These are phyloP conservation scores for Colinus virginianus DNA, from an alignment of 2,113 vertebrate species.

Conservation along the genomic window DNA sequence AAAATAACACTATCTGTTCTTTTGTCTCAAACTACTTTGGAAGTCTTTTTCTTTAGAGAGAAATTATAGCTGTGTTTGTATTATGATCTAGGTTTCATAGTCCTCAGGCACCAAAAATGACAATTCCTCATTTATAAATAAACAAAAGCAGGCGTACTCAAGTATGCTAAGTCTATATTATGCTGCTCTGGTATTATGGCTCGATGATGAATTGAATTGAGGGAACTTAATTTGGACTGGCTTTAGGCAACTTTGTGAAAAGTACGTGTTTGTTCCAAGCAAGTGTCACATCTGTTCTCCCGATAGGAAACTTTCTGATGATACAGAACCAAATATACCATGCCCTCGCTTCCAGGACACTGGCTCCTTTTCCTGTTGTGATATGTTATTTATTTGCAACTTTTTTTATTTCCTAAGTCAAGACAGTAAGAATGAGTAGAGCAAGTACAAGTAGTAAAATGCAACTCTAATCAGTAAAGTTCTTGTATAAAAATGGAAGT, in stretches of 20 bases:
- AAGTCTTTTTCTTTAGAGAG: background rate
- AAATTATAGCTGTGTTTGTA: background rate
- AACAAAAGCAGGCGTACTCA: background rate
- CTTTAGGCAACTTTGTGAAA: background rate
- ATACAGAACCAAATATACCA: background rate
- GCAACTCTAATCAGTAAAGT: background rate
- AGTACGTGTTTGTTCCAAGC: background rate
- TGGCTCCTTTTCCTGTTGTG: background rate
- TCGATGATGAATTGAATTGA: background rate
- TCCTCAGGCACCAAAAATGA: background rate
- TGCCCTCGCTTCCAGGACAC: background rate
- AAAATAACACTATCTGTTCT: background rate
- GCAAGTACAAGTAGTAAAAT: background rate
- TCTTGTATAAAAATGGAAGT: accelerated
- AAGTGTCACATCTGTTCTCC: background rate
- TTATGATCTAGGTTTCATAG: background rate
- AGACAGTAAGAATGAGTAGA: background rate
- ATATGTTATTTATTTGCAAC: background rate
- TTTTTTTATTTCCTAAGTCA: background rate
- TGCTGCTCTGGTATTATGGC: background rate
- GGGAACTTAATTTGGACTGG: background rate
- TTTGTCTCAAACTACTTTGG: background rate
- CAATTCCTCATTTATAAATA: background rate
- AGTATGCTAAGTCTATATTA: background rate
- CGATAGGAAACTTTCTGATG: background rate